Conservation (phyloP, 2,113 vertebrate species). For the Elephantulus edwardii region DNA sequence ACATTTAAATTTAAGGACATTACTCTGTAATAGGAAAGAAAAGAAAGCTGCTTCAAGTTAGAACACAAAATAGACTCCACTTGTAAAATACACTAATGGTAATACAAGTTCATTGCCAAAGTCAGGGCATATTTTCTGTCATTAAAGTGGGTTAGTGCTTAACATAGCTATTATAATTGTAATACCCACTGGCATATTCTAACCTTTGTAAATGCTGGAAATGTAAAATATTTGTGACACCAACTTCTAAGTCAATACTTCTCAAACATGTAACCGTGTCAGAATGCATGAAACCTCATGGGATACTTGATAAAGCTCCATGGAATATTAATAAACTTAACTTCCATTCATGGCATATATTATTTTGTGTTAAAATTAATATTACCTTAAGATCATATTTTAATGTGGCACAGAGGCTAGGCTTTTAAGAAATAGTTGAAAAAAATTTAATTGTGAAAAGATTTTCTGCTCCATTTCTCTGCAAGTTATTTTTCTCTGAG, state of each 20-base stretch:
- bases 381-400: not conserved
- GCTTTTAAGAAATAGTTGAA: not conserved
- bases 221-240: not conserved
- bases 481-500: not conserved
- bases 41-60: conserved; percentile 52
- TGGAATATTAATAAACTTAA: not conserved
- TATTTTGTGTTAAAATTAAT: not conserved
- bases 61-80: conserved; percentile 60
- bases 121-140: not conserved
- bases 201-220: not conserved
- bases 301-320: not conserved
- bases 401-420: not conserved
- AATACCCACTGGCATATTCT: not conserved
- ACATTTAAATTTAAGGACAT: conserved; percentile 28
- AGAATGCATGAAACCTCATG: not conserved
- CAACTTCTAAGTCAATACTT: not conserved
- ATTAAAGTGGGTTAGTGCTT: conserved; percentile 49
- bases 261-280: not conserved
- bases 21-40: conserved; percentile 44
- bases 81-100: conserved; percentile 57
- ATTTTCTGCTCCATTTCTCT: not conserved
- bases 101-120: conserved; percentile 43
- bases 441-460: not conserved
- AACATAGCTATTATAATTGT: not conserved
- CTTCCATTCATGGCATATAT: not conserved